A percentile compares a stretch with the other conserved stretches of the same genome.
Evolutionary conservation across 1,140 invertebrate species (phyloP).

Genomic region (Steinernema khuongi): DNA sequence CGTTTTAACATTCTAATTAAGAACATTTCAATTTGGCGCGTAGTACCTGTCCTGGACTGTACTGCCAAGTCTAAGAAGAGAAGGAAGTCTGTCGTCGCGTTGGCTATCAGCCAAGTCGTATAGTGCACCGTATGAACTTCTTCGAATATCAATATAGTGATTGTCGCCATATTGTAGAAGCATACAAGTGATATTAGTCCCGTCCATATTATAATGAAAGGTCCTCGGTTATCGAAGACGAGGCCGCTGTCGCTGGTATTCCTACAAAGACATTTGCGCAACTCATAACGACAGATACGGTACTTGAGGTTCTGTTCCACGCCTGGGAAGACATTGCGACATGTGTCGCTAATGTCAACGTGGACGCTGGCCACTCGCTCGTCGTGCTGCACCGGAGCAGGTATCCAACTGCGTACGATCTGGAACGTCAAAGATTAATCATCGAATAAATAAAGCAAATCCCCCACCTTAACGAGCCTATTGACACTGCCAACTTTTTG

Average conservation of each 20-base stretch:
- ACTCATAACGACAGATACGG: too few relatives aligned
- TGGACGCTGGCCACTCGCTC: neutral
- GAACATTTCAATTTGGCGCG: neutral
- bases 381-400: neutral
- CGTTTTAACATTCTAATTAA: too few relatives aligned
- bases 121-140: neutral
- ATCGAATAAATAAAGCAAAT: neutral
- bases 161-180: slow-evolving; percentile 2
- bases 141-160: neutral
- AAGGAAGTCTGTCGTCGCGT: neutral
- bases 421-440: neutral
- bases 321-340: neutral
- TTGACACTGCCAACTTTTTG: neutral
- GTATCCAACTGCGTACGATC: neutral
- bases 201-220: neutral
- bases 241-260: neutral
- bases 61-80: neutral
- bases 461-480: neutral
- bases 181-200: neutral
- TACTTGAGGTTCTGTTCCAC: neutral
- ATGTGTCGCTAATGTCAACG: slow-evolving; percentile 2
- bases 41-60: neutral
- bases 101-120: neutral
- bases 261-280: neutral
- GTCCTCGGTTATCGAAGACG: neutral